Percentiles rank a stretch among this genome's conserved stretches.
These are phyloP conservation scores for Ailuropoda melanoleuca DNA, from an alignment of 2,113 vertebrate species.

Conservation along the genomic window DNA sequence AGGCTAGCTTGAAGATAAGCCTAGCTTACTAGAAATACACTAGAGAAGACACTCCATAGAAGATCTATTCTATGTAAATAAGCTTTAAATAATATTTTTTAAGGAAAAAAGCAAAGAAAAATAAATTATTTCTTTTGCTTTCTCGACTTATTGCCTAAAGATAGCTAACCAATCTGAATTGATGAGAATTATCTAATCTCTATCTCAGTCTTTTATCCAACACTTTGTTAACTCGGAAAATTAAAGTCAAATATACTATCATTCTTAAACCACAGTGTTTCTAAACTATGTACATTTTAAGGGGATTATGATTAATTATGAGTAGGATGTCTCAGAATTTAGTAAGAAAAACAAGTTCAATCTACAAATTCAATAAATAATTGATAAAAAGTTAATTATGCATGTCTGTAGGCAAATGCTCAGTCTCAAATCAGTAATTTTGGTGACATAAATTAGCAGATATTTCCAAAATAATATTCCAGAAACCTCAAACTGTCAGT, in stretches of 20 bases:
- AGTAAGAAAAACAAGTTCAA: conserved; percentile 12
- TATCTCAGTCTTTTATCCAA: background rate
- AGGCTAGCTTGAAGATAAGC: background rate
- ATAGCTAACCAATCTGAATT: background rate
- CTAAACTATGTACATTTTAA: background rate
- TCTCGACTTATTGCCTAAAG: background rate
- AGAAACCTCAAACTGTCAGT: conserved; percentile 40
- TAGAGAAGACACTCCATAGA: background rate
- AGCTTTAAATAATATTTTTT: background rate
- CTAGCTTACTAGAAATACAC: background rate
- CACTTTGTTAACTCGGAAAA: background rate
- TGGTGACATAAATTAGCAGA: conserved; percentile 61
- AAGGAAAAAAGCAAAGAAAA: background rate
- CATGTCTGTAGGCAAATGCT: conserved; percentile 36
- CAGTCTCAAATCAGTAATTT: conserved; percentile 65
- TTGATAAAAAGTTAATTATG: conserved; percentile 60
- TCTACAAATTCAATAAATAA: conserved; percentile 55
- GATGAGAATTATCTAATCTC: background rate
- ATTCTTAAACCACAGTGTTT: background rate
- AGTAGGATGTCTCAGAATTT: background rate
- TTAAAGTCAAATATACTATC: background rate
- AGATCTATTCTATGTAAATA: background rate
- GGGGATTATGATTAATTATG: background rate
- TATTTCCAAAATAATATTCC: conserved; percentile 60
- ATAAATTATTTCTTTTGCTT: background rate